Conservation (phyloP, 2,888 invertebrate species). For the Hydropsyche betteni region DNA sequence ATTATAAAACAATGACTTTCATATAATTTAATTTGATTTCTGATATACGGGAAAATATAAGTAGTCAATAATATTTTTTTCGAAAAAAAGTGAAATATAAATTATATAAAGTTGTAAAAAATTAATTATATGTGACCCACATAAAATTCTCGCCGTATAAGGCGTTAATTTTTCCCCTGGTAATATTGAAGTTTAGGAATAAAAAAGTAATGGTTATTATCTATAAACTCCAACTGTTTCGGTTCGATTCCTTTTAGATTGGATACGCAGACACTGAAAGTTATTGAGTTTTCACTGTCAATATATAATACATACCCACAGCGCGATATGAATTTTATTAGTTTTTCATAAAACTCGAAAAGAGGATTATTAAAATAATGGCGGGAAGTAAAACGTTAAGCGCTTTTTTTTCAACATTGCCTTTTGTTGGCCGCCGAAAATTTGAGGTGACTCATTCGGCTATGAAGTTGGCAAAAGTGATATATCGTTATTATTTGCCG, state of each 20-base stretch:
- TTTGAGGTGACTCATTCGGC: too few relatives aligned
- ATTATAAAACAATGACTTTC: conserved; percentile 26
- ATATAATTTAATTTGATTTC: conserved; percentile 12
- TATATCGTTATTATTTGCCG: too few relatives aligned
- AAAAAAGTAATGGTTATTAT: conserved; percentile 12
- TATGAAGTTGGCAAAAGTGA: too few relatives aligned
- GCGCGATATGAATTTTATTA: too few relatives aligned
- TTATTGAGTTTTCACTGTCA: too few relatives aligned
- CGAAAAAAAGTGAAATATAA: neutral
- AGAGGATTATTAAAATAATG: too few relatives aligned
- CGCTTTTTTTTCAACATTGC: too few relatives aligned
- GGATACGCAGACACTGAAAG: too few relatives aligned
- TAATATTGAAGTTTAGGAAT: conserved; percentile 7
- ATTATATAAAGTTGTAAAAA: neutral
- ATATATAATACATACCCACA: too few relatives aligned
- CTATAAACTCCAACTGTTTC: neutral
- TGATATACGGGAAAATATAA: neutral
- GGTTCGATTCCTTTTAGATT: neutral
- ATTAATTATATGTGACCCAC: neutral
- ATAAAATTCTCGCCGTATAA: neutral
- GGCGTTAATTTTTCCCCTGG: neutral
- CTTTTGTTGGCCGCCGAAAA: too few relatives aligned
- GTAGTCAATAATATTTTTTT: neutral
- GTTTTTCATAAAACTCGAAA: too few relatives aligned
- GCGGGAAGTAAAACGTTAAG: too few relatives aligned